Conservation (phyloP, 2,797 vertebrate species). For the Dipus sagitta region DNA sequence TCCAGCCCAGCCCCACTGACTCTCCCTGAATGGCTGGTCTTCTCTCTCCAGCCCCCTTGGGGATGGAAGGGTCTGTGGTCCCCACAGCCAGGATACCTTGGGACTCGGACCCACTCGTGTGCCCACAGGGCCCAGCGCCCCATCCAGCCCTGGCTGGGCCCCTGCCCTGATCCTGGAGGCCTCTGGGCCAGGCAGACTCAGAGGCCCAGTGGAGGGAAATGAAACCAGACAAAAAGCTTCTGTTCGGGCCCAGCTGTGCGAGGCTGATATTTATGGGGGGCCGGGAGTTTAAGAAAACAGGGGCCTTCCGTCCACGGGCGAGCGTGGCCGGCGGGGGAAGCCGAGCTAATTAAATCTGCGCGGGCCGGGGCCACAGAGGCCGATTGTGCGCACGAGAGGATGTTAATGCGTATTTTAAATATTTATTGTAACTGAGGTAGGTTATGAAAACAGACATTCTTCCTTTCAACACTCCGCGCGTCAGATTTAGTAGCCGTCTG, state of each 20-base stretch:
- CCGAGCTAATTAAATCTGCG: slow-evolving; percentile 92
- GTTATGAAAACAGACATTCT: slow-evolving; percentile 95
- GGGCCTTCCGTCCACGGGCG: slow-evolving; percentile 83
- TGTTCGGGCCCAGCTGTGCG: slow-evolving; percentile 85
- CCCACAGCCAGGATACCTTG: not conserved
- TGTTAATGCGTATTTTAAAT: slow-evolving; percentile 91
- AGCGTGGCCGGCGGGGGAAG: slow-evolving; percentile 84
- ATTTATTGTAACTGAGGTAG: slow-evolving; percentile 92
- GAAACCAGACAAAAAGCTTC: slow-evolving; percentile 88
- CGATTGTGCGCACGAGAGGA: slow-evolving; percentile 90
- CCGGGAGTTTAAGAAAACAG: slow-evolving; percentile 90
- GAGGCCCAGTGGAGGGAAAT: slow-evolving; percentile 81
- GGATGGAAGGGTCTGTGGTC: not conserved
- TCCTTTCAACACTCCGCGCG: slow-evolving; percentile 93
- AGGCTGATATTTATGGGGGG: slow-evolving; percentile 86
- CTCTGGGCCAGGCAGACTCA: slow-evolving; percentile 75
- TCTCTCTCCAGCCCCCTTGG: not conserved
- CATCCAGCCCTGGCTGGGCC: not conserved
- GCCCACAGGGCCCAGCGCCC: not conserved
- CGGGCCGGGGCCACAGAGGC: slow-evolving; percentile 89
- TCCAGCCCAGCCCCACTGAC: rapidly evolving
- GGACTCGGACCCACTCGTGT: not conserved
- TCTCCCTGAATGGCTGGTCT: not conserved
- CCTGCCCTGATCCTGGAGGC: slow-evolving; percentile 55
- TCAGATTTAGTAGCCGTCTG: slow-evolving; percentile 92